A percentile compares a stretch with the other conserved stretches of the same genome.
Conservation (phyloP, 64 coral and sea anemone species). For the Montipora cactus region DNA sequence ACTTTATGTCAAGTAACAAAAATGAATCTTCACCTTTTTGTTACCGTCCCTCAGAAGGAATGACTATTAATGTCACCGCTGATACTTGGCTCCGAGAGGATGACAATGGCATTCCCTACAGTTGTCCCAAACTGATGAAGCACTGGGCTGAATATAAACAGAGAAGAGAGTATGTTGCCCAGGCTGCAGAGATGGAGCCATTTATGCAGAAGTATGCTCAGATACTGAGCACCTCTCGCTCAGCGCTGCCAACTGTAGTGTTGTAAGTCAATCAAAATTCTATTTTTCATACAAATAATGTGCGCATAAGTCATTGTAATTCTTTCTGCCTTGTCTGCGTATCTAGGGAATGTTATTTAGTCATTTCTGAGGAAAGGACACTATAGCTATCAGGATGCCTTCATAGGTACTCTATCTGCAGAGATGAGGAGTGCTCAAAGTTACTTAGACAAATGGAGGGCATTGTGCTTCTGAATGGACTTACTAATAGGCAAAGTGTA, state of each 20-base stretch:
- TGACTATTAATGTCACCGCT: constrained; percentile 59
- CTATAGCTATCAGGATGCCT: too few species aligned
- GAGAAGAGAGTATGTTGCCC: constrained; percentile 41
- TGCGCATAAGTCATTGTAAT: too few species aligned
- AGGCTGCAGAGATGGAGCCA: constrained; percentile 43
- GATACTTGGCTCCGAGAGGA: constrained; percentile 67
- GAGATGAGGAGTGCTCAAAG: too few species aligned
- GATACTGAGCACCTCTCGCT: constrained; percentile 48
- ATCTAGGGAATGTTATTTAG: too few species aligned
- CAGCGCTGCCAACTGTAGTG: constrained; percentile 54
- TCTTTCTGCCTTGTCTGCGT: too few species aligned
- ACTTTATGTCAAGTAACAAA: background rate
- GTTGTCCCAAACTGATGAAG: constrained; percentile 24
- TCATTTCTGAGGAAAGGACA: too few species aligned
- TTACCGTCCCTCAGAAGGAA: background rate
- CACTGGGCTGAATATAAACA: constrained; percentile 43
- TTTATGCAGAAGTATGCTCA: constrained; percentile 69
- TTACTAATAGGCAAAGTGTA: too few species aligned
- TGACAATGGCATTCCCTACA: constrained; percentile 31
- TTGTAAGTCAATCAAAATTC: constrained; percentile 37
- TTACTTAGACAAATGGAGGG: too few species aligned
- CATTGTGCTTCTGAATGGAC: too few species aligned
- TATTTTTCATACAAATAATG: too few species aligned
- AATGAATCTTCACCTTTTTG: background rate
- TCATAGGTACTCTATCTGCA: too few species aligned